Evolutionary conservation across 2,797 vertebrate species (phyloP), one percentile per base, ranked within the genome.

Genomic region (Picus viridis): DNA sequence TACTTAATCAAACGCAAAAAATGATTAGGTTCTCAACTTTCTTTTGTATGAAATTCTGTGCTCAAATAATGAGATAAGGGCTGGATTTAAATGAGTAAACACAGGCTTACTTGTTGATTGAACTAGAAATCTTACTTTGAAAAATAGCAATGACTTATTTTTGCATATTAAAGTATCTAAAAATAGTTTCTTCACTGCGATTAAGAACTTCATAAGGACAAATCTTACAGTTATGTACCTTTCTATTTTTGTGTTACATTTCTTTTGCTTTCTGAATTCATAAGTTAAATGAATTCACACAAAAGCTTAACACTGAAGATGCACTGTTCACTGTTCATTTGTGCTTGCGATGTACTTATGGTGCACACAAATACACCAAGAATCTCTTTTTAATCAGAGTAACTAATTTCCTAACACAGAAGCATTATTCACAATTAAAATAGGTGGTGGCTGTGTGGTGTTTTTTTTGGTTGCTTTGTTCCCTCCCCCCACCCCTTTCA

Each of bases 61-160:
- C 77, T 93, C 63, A 90, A 89, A 75, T 65, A 85, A 56, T 26
- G 49, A 77, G 75, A 89, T 82, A 88, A 90, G 36, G 45, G 62
- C 17, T 39, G 34, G 34, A 81, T 82, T 88, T 80, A 83, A 90
- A 77, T 41, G 9, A 59, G 34, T 87, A 85, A 70, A 67, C 34
- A 81, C 7, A 81, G 17, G 8, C 62, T 73, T 89, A 75, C 54
- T 83, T 94, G 26, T 57, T 75, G 59, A 76, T 72, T 90, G 79
- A 94, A 83, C 56, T 8, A 83, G 43, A 54, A 85, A 63, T 77
- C 43, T 84, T 73, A 59, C 51, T 93, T 92, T 69, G 63, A 89
- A 81, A 89, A 73, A 87, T 45, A 94, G 47, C 10, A 92, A 71
- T 16, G 16, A 53, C 32, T 78, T 73, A 54, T 77, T 90, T 88